phyloP scores from a whole-genome alignment of 2,113 vertebrate genomes.

The Pedionomus torquatus region DNA sequence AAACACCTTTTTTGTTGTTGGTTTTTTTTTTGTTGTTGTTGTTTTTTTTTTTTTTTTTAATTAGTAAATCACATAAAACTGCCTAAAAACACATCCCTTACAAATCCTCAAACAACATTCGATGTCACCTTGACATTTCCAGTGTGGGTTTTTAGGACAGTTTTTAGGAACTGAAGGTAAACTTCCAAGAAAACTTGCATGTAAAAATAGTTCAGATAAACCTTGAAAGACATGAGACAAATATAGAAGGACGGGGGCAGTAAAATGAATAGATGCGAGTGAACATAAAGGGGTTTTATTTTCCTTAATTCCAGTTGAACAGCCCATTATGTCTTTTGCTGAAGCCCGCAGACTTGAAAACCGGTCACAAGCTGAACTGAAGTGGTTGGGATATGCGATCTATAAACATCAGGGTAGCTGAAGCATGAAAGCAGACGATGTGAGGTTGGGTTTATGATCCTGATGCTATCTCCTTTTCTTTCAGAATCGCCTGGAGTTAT shows the following conservation, averaged over 20 bases:
- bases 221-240: slow-evolving; percentile 10
- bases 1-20: neutral
- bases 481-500: slow-evolving; percentile 31
- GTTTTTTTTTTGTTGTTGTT: neutral
- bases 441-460: slow-evolving; percentile 25
- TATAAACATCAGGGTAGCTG: slow-evolving; percentile 46
- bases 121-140: neutral
- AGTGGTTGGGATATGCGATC: slow-evolving; percentile 46
- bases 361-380: neutral
- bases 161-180: slow-evolving; percentile 21
- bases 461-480: slow-evolving; percentile 42
- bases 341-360: slow-evolving; percentile 26
- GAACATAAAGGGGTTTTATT: slow-evolving; percentile 44
- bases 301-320: slow-evolving; percentile 40
- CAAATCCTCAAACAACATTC: neutral
- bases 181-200: neutral
- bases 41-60: neutral
- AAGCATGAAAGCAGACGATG: slow-evolving; percentile 53
- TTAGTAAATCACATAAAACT: neutral
- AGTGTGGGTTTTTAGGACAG: neutral
- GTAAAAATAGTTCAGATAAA: slow-evolving; percentile 41
- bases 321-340: slow-evolving; percentile 39
- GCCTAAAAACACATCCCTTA: neutral
- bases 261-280: slow-evolving; percentile 21
- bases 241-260: neutral